Evolutionary conservation across 2,797 vertebrate genomes (phyloP), one percentile per base, ranked within the genome.

Genomic region (Acanthis flammea): DNA sequence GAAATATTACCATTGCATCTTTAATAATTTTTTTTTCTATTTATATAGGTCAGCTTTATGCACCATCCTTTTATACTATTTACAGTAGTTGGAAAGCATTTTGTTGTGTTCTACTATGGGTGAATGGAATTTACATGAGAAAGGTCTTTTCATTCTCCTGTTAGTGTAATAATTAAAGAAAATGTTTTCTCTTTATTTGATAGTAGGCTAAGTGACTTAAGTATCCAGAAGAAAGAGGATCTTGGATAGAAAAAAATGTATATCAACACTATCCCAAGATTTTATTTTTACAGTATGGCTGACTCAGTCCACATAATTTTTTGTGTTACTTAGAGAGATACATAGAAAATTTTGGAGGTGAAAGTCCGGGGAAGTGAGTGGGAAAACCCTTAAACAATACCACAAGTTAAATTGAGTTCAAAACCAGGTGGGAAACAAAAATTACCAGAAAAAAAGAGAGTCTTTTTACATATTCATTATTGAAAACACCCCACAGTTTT

Each of bases 381-480:
- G 5, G 10, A 65, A 82, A 82, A 45, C 1, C 19, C 35, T 58
- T 27, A 11, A 80, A 54, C 3, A 71, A 5, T 6, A 42, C 3
- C 11, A 45, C 9, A 72, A 33, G 1, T 80, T 37, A 51, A 70
- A 24, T 8, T 47, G 5, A 80, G 21, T 12, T 51, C 8, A 77
- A 88, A 91, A 83, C 11, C 7, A 25, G 4, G 1, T 54, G 5
- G 7, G 4, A 22, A 61, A 55, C 15, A 55, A 70, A 61, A 68
- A 44, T 33, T 16, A 9, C 28, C 5, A 58, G 16, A 33, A 62
- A 58, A 73, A 8, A 2, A 2, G 6, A 0, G 1, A 0, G 1
- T 48, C 0, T 35, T 67, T 73, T 66, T 57, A 22, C 1, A 14
- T 42, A 70, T 70, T 21, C 10, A 25, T 54, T 79, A 21, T 19